Conservation (phyloP, 2,888 invertebrate genomes). For the Lissocephala sabroskyi region DNA sequence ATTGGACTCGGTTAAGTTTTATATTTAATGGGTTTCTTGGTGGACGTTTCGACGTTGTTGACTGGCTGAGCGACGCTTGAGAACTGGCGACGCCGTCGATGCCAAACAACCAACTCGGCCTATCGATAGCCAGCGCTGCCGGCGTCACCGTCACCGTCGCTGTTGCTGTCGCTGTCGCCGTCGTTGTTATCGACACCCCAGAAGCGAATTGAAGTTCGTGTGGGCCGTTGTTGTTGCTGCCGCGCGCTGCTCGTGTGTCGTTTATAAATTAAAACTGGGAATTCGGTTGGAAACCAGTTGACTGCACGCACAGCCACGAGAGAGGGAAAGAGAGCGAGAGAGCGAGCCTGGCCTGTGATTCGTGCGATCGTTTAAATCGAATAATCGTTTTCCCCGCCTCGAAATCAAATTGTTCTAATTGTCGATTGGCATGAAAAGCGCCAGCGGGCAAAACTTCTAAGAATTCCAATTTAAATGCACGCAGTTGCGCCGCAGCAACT, state of each 20-base stretch:
- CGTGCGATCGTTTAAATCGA: slow-evolving; percentile 41
- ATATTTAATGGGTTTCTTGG: slow-evolving; percentile 1
- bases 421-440: too few species aligned
- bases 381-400: slow-evolving; percentile 22
- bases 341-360: slow-evolving; percentile 43
- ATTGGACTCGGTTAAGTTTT: slow-evolving; percentile 4
- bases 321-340: slow-evolving; percentile 5
- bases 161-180: background rate
- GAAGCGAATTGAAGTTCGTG: slow-evolving; percentile 25
- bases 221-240: slow-evolving; percentile 16
- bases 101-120: slow-evolving; percentile 6
- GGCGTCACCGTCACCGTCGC: slow-evolving; percentile 9
- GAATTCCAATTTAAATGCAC: too few species aligned
- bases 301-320: slow-evolving; percentile 38
- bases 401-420: slow-evolving; percentile 27
- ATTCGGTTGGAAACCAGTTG: slow-evolving; percentile 61
- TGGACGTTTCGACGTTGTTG: slow-evolving; percentile 14
- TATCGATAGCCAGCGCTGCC: slow-evolving; percentile 50
- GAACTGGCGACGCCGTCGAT: slow-evolving; percentile 20
- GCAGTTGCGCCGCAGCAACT: too few species aligned
- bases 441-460: too few species aligned
- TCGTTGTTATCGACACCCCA: slow-evolving; percentile 8
- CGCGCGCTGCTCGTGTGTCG: slow-evolving; percentile 29
- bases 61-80: slow-evolving; percentile 48
- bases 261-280: slow-evolving; percentile 57